Evolutionary conservation across 2,888 invertebrate species (phyloP).

Genomic region (Dynastes tityus): DNA sequence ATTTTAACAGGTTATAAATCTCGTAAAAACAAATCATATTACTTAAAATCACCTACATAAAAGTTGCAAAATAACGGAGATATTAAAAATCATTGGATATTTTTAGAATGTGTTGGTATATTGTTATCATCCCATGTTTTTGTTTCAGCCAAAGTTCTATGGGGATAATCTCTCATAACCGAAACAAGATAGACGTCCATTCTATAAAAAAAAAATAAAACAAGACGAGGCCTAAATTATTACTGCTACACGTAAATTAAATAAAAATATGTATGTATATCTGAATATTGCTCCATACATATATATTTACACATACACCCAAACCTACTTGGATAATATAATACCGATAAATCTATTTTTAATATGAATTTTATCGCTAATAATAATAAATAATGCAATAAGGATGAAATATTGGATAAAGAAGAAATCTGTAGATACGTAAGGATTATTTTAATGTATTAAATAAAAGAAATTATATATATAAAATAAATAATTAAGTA

Average conservation of each 20-base stretch:
- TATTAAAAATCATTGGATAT: too few relatives aligned
- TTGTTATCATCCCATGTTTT: background rate
- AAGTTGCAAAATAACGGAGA: too few relatives aligned
- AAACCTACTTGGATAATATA: background rate
- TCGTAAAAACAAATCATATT: too few relatives aligned
- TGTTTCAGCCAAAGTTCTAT: slow-evolving; percentile 78
- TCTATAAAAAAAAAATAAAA: slow-evolving; percentile 70
- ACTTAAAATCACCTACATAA: too few relatives aligned
- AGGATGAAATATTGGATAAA: slow-evolving; percentile 9
- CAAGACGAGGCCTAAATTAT: slow-evolving; percentile 51
- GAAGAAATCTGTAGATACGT: slow-evolving; percentile 35
- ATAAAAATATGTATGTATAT: slow-evolving; percentile 8
- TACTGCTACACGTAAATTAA: slow-evolving; percentile 39
- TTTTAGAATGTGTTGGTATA: too few relatives aligned
- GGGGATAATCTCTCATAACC: slow-evolving; percentile 70
- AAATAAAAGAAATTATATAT: background rate
- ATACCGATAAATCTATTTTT: slow-evolving; percentile 52
- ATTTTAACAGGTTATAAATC: too few relatives aligned
- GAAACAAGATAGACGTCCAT: slow-evolving; percentile 66
- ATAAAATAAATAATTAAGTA: slow-evolving; percentile 22
- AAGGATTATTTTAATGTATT: slow-evolving; percentile 22
- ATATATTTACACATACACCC: background rate
- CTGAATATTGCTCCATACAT: slow-evolving; percentile 10
- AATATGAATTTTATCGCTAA: slow-evolving; percentile 53
- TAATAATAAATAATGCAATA: slow-evolving; percentile 44